phyloP scores from a whole-genome alignment of 2,797 vertebrate species.

The Galaxias olidus region DNA sequence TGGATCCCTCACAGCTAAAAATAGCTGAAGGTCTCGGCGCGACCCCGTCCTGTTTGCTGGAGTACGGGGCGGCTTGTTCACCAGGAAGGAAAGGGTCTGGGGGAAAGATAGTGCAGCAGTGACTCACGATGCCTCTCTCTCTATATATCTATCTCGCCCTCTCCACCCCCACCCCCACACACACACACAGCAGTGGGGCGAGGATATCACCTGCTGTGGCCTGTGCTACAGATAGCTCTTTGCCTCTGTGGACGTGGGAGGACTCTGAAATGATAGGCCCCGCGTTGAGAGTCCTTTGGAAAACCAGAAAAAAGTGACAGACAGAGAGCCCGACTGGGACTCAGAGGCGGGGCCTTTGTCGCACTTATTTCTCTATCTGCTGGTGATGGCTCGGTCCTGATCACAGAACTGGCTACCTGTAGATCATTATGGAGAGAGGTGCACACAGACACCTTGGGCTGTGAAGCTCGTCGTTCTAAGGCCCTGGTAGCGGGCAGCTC shows the following conservation, averaged over 20 bases:
- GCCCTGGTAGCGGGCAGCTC: background rate
- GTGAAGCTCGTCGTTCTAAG: conserved; percentile 7
- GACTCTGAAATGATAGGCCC: conserved; percentile 47
- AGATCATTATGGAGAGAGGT: too few relatives aligned
- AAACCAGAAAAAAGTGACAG: background rate
- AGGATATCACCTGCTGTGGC: conserved; percentile 58
- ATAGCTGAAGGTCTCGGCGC: conserved; percentile 66
- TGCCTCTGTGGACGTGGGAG: conserved; percentile 49
- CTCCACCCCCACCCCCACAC: too few relatives aligned
- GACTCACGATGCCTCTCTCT: conserved; percentile 54
- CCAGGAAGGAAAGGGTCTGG: conserved; percentile 44
- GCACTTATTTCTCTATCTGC: too few relatives aligned
- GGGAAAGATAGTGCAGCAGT: conserved; percentile 50
- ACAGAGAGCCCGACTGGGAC: background rate
- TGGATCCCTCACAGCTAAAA: conserved; percentile 65
- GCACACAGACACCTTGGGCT: conserved; percentile 52
- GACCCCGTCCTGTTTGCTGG: conserved; percentile 55
- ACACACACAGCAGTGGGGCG: conserved; percentile 54
- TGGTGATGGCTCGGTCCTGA: too few relatives aligned
- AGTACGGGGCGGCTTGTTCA: conserved; percentile 55
- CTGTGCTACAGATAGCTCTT: conserved; percentile 59
- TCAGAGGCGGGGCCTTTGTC: background rate
- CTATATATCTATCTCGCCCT: too few relatives aligned
- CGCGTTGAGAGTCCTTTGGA: background rate
- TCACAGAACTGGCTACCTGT: too few relatives aligned